Base-by-base conservation (phyloP, 2,888 invertebrate species). In the Pinctada fucata region DNA sequence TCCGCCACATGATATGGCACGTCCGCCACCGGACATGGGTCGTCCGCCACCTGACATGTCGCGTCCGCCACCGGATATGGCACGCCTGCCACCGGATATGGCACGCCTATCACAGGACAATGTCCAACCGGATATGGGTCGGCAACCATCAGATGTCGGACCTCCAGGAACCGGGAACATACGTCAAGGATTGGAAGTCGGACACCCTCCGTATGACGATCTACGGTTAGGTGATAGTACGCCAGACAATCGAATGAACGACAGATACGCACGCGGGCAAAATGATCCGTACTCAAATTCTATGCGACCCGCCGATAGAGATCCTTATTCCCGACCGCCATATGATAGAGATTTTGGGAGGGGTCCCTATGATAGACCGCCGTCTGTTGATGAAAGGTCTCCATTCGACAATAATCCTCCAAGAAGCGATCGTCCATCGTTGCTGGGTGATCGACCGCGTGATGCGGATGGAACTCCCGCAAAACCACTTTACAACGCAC, bases 61-160 rank as follows among this genome's bases (percentile, higher is more conserved):
- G 16, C 49, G 65, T 64, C 47, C 49, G 6, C 48, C 72, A 8
- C n/a, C 10, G 10, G 72, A 64, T 10, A 63, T 2, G n/a, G n/a
- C 47, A 64, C 52, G 16, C n/a, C 58, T 58, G 8, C 2, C 45
- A 10, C 47, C 13, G n/a, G 6, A 48, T 8, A 48, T 64, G 13
- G 50, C 70, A 70, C 10, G 16, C n/a, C 16, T 8, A 8, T 64
- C 45, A 47, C 64, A 47, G 48, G 72, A 72, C 3, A 49, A 64
- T 72, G 72, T 64, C 31, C 63, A 65, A 64, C 31, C 16, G 8
- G 49, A 65, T 31, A 64, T 65, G 4, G 64, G 65, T 64, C 65
- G 64, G n/a, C 72, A 72, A 48, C 64, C 63, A 72, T 72, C 72
- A 3, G 2, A 16, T 2, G 4, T 65, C n/a, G 72, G 63, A 45